phyloP scores from a whole-genome alignment of 2,797 vertebrate species.

The Girardinus metallicus region DNA sequence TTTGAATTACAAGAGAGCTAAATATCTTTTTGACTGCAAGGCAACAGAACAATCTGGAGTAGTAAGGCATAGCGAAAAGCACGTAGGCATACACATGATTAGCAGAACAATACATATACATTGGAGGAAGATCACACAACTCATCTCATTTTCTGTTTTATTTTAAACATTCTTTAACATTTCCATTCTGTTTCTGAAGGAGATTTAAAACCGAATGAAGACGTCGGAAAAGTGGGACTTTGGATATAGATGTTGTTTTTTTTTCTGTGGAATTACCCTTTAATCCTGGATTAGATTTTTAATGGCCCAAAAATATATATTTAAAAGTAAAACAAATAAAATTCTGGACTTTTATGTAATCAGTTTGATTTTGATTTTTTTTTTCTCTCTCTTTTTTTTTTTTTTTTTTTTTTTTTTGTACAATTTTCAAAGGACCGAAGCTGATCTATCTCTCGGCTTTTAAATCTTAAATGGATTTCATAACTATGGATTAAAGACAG shows the following conservation, averaged over 20 bases:
- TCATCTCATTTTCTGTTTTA: slow-evolving; percentile 62
- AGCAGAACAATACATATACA: slow-evolving; percentile 43
- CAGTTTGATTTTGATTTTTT: neutral
- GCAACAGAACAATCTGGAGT: slow-evolving; percentile 42
- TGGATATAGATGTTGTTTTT: slow-evolving; percentile 69
- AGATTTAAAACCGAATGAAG: slow-evolving; percentile 67
- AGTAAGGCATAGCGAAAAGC: slow-evolving; percentile 45
- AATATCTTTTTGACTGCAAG: slow-evolving; percentile 42
- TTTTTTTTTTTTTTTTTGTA: slow-evolving; percentile 27
- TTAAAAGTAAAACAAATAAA: slow-evolving; percentile 57
- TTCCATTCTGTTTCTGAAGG: slow-evolving; percentile 63
- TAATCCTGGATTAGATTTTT: slow-evolving; percentile 73
- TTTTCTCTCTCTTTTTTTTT: slow-evolving; percentile 36
- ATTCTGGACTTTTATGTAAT: slow-evolving; percentile 58
- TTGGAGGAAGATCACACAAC: slow-evolving; percentile 52
- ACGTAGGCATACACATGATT: slow-evolving; percentile 54
- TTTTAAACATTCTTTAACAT: slow-evolving; percentile 42
- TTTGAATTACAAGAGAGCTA: slow-evolving; percentile 22
- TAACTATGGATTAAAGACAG: slow-evolving; percentile 77
- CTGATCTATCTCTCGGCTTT: slow-evolving; percentile 71
- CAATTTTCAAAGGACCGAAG: slow-evolving; percentile 71
- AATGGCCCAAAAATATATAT: slow-evolving; percentile 50
- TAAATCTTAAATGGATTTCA: slow-evolving; percentile 80
- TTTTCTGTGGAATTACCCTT: slow-evolving; percentile 76
- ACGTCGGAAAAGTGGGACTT: slow-evolving; percentile 71